Percentiles rank a stretch among this genome's conserved stretches.
phyloP scores from a whole-genome alignment of 2,113 vertebrate genomes.

The Oncorhynchus gorbuscha region DNA sequence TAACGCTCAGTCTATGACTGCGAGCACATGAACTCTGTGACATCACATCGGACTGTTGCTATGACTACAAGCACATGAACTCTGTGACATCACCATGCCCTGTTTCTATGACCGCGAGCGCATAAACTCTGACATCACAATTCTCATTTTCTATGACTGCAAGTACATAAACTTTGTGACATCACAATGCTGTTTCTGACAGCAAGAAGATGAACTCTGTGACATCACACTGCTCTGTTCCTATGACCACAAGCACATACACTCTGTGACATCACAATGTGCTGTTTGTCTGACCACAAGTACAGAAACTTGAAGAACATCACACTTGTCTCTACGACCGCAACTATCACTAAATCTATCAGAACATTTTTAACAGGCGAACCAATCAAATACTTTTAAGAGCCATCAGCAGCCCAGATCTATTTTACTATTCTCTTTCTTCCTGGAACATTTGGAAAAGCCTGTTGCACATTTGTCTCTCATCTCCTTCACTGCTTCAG shows the following conservation, averaged over 20 bases:
- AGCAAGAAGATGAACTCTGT: background rate
- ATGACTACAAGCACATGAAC: background rate
- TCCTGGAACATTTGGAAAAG: background rate
- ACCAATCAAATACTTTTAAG: background rate
- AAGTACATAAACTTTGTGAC: background rate
- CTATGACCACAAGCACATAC: background rate
- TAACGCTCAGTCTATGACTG: background rate
- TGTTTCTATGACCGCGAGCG: background rate
- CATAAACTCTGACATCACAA: slow-evolving; percentile 10
- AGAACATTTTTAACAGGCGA: background rate
- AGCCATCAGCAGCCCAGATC: background rate
- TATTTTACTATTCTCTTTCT: no score
- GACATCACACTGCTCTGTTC: background rate
- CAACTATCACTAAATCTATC: background rate
- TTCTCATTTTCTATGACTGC: background rate
- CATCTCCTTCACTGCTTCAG: slow-evolving; percentile 6
- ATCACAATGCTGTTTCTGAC: no score
- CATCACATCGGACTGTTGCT: slow-evolving; percentile 16
- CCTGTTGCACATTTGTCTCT: background rate
- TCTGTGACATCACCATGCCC: background rate
- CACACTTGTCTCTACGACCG: background rate
- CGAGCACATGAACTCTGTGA: background rate
- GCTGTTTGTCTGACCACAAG: background rate
- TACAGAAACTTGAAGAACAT: background rate
- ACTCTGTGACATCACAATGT: no score